A percentile compares a stretch with the other conserved stretches of the same genome.
Evolutionary conservation across 2,797 vertebrate genomes (phyloP).

Genomic region (Sebastes melanostomus): DNA sequence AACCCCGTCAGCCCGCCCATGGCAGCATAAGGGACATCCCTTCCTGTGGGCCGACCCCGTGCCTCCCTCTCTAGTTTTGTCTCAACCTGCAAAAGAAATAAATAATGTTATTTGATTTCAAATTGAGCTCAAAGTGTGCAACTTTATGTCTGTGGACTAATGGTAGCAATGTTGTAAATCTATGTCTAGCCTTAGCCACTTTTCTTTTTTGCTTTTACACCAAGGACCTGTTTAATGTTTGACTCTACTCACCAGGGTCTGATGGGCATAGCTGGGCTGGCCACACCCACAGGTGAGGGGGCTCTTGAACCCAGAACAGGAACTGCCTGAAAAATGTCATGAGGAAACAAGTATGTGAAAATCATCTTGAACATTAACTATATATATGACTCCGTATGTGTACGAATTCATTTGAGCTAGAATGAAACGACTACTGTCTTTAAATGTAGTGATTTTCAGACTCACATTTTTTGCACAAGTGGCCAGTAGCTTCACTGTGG

Average conservation of each 20-base stretch:
- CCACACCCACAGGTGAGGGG: constrained; percentile 89
- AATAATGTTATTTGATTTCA: not conserved
- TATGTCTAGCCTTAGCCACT: not conserved
- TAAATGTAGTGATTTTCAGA: constrained; percentile 19
- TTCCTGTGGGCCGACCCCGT: constrained; percentile 85
- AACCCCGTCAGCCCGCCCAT: constrained; percentile 94
- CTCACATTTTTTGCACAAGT: constrained; percentile 88
- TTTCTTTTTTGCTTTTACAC: too few relatives aligned
- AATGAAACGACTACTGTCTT: not conserved
- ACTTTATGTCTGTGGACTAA: not conserved
- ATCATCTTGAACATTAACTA: not conserved
- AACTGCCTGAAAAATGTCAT: constrained; percentile 77
- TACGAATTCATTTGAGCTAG: not conserved
- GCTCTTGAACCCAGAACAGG: constrained; percentile 88
- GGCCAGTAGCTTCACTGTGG: constrained; percentile 80
- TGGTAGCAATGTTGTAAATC: not conserved
- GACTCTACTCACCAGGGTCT: constrained; percentile 80
- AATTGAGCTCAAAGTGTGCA: not conserved
- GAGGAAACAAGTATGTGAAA: not conserved
- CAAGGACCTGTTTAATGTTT: not conserved
- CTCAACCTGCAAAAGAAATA: constrained; percentile 75
- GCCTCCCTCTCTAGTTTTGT: constrained; percentile 86
- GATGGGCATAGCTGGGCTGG: constrained; percentile 85
- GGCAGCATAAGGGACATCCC: constrained; percentile 88
- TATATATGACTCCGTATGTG: not conserved